Evolutionary conservation across 2,797 vertebrate genomes (phyloP), one percentile per base, ranked within the genome.

Genomic region (Acrossocheilus wenchowensis): DNA sequence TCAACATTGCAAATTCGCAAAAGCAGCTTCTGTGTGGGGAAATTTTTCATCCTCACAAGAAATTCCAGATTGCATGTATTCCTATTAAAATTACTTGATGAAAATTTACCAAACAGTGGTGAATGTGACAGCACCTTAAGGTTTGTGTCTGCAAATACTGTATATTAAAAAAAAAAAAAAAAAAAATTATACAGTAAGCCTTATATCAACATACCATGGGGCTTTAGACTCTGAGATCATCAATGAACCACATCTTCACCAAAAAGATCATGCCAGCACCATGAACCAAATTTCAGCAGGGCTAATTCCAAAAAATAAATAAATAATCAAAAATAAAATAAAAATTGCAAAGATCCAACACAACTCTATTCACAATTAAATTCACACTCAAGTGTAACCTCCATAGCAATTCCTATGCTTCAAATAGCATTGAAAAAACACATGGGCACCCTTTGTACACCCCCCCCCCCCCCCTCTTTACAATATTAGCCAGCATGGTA

Each of bases 371-470:
- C 15, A 8, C 15, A 68, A 36, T 68, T 36, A 68, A 69, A 52
- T n/a, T 6, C 34, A 5, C 19, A 54, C 19, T 5, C 34, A 78
- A 23, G 50, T 2, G 1, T 12, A 30, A 52, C 45, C 79, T 81
- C 19, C 52, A 36, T 17, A 82, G 34, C 48, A 7, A 12, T 82
- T 68, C 39, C 8, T 6, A 43, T 50, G 15, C 66, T 36, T 36
- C 2, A 68, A 68, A 36, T 9, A 36, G 30, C 15, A 52, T 41
- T 7, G 5, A 21, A 81, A 36, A 43, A 43, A 81, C 60, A 68
- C 66, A 81, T 30, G 21, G 66, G 14, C 21, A 12, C 45, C 21
- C 66, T 82, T 52, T 74, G 11, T 26, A 68, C 87, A 81, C 43
- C 50, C 60, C 21, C 8, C 34, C 39, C 43, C 39, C 43, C 50